Conservation (phyloP, 2,888 invertebrate genomes). For the Empis livida region DNA sequence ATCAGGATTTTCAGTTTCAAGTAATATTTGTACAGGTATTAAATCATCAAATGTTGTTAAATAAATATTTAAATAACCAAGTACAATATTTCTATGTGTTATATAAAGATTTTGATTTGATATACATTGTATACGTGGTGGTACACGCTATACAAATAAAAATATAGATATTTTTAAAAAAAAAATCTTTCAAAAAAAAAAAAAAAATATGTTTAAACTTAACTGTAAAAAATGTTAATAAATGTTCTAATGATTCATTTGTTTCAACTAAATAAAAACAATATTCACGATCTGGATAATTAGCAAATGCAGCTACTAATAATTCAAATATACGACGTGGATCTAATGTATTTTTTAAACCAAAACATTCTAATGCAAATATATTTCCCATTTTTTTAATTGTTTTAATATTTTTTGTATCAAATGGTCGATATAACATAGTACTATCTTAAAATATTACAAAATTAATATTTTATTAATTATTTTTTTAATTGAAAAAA, state of each 20-base stretch:
- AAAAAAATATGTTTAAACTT: background rate
- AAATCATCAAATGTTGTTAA: background rate
- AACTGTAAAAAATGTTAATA: background rate
- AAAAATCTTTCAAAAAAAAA: background rate
- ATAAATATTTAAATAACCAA: background rate
- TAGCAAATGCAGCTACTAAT: slow-evolving; percentile 48
- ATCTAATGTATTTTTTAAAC: slow-evolving; percentile 39
- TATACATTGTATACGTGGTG: background rate
- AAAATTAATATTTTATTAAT: no score
- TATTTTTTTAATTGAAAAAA: no score
- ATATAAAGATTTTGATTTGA: background rate
- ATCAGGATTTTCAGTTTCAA: background rate
- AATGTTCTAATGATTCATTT: background rate
- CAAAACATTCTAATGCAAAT: slow-evolving; percentile 48
- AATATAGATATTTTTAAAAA: background rate
- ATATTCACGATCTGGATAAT: slow-evolving; percentile 45
- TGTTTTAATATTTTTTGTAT: no score
- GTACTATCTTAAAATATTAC: no score
- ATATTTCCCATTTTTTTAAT: slow-evolving; percentile 34
- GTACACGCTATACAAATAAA: background rate
- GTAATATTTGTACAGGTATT: background rate
- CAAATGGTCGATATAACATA: no score
- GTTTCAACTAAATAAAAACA: slow-evolving; percentile 1
- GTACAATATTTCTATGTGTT: background rate
- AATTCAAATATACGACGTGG: slow-evolving; percentile 40